Conservation (phyloP, 1,140 invertebrate species). For the Pinna nobilis region DNA sequence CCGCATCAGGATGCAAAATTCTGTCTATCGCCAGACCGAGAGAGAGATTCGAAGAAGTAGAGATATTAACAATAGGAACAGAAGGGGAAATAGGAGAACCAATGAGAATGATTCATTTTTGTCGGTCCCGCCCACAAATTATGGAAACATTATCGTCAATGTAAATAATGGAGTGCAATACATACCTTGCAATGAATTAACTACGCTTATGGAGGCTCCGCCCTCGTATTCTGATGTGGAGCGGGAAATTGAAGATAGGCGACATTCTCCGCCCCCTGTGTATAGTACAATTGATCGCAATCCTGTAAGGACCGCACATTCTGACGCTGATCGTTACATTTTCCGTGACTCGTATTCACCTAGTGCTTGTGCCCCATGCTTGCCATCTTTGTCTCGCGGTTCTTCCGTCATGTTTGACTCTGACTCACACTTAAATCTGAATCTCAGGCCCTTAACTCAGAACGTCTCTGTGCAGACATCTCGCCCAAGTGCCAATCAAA, state of each 20-base stretch:
- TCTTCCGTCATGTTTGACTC: slow-evolving; percentile 12
- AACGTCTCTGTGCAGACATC: slow-evolving; percentile 34
- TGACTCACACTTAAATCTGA: not conserved
- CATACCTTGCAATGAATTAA: slow-evolving; percentile 56
- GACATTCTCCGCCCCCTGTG: slow-evolving; percentile 59
- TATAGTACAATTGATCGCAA: slow-evolving; percentile 70
- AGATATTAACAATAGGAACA: slow-evolving; percentile 9
- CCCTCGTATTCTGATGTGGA: slow-evolving; percentile 67
- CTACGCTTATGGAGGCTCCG: slow-evolving; percentile 52
- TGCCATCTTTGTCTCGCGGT: slow-evolving; percentile 1
- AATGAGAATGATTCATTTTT: slow-evolving; percentile 65
- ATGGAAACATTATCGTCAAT: slow-evolving; percentile 69
- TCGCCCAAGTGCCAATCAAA: not conserved
- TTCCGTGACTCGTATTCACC: slow-evolving; percentile 3
- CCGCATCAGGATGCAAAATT: slow-evolving; percentile 65
- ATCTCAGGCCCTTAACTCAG: slow-evolving; percentile 16
- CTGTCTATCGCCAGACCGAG: slow-evolving; percentile 35
- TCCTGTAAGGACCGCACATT: slow-evolving; percentile 28
- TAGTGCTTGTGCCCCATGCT: slow-evolving; percentile 1
- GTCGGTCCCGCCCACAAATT: slow-evolving; percentile 43
- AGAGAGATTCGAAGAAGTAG: slow-evolving; percentile 33
- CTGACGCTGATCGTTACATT: slow-evolving; percentile 5
- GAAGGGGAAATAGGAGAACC: slow-evolving; percentile 20
- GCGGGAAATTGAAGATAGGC: slow-evolving; percentile 24
- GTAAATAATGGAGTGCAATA: slow-evolving; percentile 70